phyloP scores from a whole-genome alignment of 2,888 invertebrate species.

The Stenichneumon culpator region DNA sequence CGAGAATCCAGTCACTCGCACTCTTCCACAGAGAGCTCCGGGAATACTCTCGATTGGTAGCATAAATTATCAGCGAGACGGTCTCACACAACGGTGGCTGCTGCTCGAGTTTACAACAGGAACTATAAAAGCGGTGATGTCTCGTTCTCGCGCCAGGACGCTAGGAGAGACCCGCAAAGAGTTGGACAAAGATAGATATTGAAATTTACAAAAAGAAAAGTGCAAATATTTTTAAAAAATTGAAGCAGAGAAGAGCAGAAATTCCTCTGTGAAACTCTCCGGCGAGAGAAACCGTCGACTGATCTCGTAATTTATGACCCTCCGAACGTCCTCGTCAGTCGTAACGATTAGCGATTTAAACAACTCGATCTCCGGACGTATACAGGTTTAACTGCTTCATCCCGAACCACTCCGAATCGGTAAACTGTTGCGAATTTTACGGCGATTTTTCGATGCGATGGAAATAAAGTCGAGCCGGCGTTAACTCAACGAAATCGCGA shows the following conservation, averaged over 20 bases:
- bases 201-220: background rate
- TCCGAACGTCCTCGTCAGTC: slow-evolving; percentile 49
- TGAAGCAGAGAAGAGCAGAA: slow-evolving; percentile 4
- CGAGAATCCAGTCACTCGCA: slow-evolving; percentile 23
- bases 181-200: slow-evolving; percentile 13
- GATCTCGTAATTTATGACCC: slow-evolving; percentile 71
- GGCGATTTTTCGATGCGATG: too few species aligned
- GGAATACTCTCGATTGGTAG: slow-evolving; percentile 71
- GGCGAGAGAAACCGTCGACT: slow-evolving; percentile 70
- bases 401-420: background rate
- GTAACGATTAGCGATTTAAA: slow-evolving; percentile 66
- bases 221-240: slow-evolving; percentile 12
- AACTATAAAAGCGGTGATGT: slow-evolving; percentile 68
- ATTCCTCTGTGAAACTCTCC: slow-evolving; percentile 67
- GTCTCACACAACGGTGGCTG: slow-evolving; percentile 68
- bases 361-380: slow-evolving; percentile 39
- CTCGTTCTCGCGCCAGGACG: slow-evolving; percentile 27
- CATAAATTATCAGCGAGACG: slow-evolving; percentile 70
- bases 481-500: too few species aligned
- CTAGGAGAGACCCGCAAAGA: slow-evolving; percentile 32
- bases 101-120: slow-evolving; percentile 71
- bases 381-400: slow-evolving; percentile 38
- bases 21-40: slow-evolving; percentile 25
- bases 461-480: background rate
- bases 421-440: slow-evolving; percentile 4